Conservation (phyloP, 2,888 invertebrate genomes). For the Hypselothyrea guttata region DNA sequence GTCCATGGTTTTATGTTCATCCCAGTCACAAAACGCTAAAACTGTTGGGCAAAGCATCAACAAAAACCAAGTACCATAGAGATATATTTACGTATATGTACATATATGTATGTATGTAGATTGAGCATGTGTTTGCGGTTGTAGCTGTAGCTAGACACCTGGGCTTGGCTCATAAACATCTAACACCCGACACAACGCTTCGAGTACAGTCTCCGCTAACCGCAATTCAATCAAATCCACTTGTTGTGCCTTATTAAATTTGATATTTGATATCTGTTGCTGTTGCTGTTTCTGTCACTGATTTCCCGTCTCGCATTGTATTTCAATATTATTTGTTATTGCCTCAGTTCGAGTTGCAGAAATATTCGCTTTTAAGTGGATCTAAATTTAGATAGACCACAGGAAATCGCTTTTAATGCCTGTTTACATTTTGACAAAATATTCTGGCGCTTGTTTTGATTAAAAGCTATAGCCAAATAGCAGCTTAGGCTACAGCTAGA, state of each 20-base stretch:
- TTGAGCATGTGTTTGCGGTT: slow-evolving; percentile 32
- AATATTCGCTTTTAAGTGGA: slow-evolving; percentile 11
- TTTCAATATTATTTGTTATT: slow-evolving; percentile 20
- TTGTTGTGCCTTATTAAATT: slow-evolving; percentile 40
- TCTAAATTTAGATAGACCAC: slow-evolving; percentile 2
- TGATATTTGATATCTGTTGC: slow-evolving; percentile 41
- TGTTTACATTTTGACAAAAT: slow-evolving; percentile 1
- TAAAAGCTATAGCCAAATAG: no score
- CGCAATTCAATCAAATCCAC: slow-evolving; percentile 45
- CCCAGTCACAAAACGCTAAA: slow-evolving; percentile 12
- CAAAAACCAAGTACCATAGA: no score
- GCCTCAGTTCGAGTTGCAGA: slow-evolving; percentile 19
- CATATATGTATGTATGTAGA: no score
- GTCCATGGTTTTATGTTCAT: slow-evolving; percentile 17
- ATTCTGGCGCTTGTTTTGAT: not conserved
- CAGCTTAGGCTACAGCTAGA: no score
- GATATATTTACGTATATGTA: no score
- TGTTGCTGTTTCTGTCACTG: slow-evolving; percentile 2
- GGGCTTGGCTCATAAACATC: slow-evolving; percentile 21
- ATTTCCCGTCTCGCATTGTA: slow-evolving; percentile 62
- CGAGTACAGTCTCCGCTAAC: slow-evolving; percentile 28
- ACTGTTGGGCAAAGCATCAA: slow-evolving; percentile 26
- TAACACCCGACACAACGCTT: slow-evolving; percentile 28
- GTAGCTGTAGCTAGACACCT: slow-evolving; percentile 6
- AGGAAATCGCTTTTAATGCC: slow-evolving; percentile 2